Evolutionary conservation across 2,888 invertebrate genomes (phyloP).

Genomic region (Hydraecia micacea): DNA sequence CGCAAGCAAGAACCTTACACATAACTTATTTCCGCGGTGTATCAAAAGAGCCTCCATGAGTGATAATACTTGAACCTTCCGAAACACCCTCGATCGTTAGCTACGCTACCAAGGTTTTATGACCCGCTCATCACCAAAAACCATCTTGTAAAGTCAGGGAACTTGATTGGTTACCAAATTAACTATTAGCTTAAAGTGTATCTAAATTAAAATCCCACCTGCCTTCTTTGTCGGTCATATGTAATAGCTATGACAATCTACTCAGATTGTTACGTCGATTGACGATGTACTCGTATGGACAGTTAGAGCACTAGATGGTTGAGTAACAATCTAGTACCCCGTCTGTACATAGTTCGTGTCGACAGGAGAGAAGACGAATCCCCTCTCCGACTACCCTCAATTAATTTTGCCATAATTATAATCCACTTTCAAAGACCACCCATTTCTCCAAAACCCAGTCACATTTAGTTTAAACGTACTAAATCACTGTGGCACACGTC

Average conservation of each 20-base stretch:
- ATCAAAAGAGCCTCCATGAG: background rate
- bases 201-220: background rate
- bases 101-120: background rate
- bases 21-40: background rate
- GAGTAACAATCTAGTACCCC: background rate
- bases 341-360: background rate
- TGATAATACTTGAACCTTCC: background rate
- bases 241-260: background rate
- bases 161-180: background rate
- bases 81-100: background rate
- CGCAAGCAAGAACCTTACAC: background rate
- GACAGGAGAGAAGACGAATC: background rate
- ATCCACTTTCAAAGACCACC: constrained; percentile 8
- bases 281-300: too few relatives aligned
- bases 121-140: background rate
- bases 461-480: constrained; percentile 40
- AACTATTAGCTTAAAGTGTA: background rate
- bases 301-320: too few relatives aligned
- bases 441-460: constrained; percentile 47
- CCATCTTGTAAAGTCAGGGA: background rate
- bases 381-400: background rate
- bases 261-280: too few relatives aligned
- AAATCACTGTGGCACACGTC: constrained; percentile 59
- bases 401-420: background rate
- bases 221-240: background rate